These are phyloP conservation scores for Eupithecia tripunctaria DNA, from an alignment of 2,888 invertebrate genomes.

Conservation along the genomic window DNA sequence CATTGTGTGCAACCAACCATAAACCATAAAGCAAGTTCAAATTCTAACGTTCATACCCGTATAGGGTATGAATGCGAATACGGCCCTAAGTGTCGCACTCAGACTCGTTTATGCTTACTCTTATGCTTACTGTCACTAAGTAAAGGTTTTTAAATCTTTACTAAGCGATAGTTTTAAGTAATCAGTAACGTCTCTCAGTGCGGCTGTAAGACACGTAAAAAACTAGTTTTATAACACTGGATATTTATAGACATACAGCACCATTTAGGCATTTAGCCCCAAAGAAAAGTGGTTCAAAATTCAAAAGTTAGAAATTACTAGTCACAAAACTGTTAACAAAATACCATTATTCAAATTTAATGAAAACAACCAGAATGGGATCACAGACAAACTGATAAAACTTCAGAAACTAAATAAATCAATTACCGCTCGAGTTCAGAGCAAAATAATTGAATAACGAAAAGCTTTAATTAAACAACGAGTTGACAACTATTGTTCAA, in stretches of 20 bases:
- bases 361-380: conserved; percentile 27
- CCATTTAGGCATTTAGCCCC: background rate
- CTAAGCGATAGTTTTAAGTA: too few species aligned
- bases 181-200: too few species aligned
- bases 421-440: conserved; percentile 26
- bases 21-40: background rate
- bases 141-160: too few species aligned
- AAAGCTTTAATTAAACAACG: conserved; percentile 37
- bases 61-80: too few species aligned
- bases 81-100: too few species aligned
- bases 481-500: conserved; percentile 41
- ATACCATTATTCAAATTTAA: conserved; percentile 23
- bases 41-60: too few species aligned
- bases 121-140: too few species aligned
- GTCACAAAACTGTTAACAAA: conserved; percentile 19
- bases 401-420: conserved; percentile 35
- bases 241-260: background rate
- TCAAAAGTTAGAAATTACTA: conserved; percentile 15
- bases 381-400: conserved; percentile 30
- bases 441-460: conserved; percentile 39
- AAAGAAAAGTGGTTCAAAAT: background rate
- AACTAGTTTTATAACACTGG: background rate
- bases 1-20: background rate
- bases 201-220: background rate
- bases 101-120: too few species aligned